These are phyloP conservation scores for Zaprionus nigranus DNA, from an alignment of 1,140 invertebrate genomes.

Conservation along the genomic window DNA sequence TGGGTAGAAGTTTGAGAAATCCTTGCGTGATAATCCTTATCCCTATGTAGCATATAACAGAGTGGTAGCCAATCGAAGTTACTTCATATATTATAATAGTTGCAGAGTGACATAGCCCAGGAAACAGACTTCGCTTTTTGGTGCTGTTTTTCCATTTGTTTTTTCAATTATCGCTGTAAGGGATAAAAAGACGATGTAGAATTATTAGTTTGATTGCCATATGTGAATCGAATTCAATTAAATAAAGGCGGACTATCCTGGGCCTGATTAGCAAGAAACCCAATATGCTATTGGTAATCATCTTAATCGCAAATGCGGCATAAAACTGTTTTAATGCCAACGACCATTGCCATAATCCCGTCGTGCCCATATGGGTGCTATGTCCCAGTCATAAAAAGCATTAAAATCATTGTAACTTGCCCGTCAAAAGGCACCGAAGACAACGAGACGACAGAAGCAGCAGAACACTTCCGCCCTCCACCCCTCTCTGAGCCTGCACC, in stretches of 20 bases:
- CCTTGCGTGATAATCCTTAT: conserved; percentile 3
- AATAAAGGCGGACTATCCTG: background rate
- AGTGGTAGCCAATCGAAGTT: background rate
- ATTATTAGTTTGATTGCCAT: conserved; percentile 30
- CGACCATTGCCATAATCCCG: conserved; percentile 38
- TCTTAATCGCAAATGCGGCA: conserved; percentile 54
- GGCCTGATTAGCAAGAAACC: conserved; percentile 55
- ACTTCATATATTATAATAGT: background rate
- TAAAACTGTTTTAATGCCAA: conserved; percentile 60
- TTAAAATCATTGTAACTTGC: conserved; percentile 81
- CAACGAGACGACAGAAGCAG: conserved; percentile 18
- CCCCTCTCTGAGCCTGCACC: conserved; percentile 2
- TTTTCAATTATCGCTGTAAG: conserved; percentile 63
- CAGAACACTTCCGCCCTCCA: background rate
- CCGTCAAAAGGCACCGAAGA: conserved; percentile 61
- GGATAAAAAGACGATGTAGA: conserved; percentile 19
- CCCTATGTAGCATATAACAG: background rate
- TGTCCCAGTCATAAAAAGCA: conserved; percentile 74
- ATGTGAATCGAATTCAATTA: conserved; percentile 23
- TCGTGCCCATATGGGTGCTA: conserved; percentile 70
- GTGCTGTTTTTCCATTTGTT: conserved; percentile 10
- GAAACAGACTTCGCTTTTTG: conserved; percentile 28
- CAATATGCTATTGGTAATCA: conserved; percentile 58
- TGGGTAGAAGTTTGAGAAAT: background rate
- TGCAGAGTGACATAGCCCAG: background rate